Evolutionary conservation across 2,888 invertebrate genomes (phyloP).

Genomic region (Cheilosia urbana): DNA sequence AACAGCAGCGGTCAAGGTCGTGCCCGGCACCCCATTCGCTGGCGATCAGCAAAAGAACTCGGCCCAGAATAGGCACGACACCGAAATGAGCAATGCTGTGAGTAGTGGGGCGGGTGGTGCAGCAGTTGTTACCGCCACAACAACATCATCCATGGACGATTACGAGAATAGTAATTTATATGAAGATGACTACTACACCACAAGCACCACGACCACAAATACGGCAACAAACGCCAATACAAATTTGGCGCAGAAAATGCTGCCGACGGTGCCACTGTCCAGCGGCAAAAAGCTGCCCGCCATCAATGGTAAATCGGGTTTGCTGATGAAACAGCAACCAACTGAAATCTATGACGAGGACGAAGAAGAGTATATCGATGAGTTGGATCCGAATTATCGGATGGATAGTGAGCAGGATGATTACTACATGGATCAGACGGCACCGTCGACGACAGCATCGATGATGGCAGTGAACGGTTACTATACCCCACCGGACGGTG

Average conservation of each 20-base stretch:
- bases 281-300: conserved; percentile 82
- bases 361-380: conserved; percentile 76
- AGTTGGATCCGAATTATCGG: conserved; percentile 78
- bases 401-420: conserved; percentile 82
- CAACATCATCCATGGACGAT: conserved; percentile 76
- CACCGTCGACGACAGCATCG: conserved; percentile 76
- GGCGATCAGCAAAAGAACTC: conserved; percentile 48
- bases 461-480: conserved; percentile 78
- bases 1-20: conserved; percentile 72
- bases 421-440: conserved; percentile 80
- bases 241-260: conserved; percentile 75
- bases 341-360: conserved; percentile 82
- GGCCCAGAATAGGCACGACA: conserved; percentile 47
- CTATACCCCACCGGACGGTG: conserved; percentile 78
- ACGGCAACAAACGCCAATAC: conserved; percentile 63
- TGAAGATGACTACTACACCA: conserved; percentile 69
- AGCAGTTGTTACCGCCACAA: conserved; percentile 62
- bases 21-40: conserved; percentile 45
- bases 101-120: conserved; percentile 66
- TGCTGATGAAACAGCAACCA: conserved; percentile 82
- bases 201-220: conserved; percentile 60
- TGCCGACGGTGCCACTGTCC: conserved; percentile 81
- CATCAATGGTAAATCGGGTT: conserved; percentile 81
- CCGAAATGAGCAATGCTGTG: conserved; percentile 50
- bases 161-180: conserved; percentile 79